Percentiles rank a stretch among this genome's conserved stretches.
These are phyloP conservation scores for Echinops telfairi DNA, from an alignment of 2,113 vertebrate genomes.

Conservation along the genomic window DNA sequence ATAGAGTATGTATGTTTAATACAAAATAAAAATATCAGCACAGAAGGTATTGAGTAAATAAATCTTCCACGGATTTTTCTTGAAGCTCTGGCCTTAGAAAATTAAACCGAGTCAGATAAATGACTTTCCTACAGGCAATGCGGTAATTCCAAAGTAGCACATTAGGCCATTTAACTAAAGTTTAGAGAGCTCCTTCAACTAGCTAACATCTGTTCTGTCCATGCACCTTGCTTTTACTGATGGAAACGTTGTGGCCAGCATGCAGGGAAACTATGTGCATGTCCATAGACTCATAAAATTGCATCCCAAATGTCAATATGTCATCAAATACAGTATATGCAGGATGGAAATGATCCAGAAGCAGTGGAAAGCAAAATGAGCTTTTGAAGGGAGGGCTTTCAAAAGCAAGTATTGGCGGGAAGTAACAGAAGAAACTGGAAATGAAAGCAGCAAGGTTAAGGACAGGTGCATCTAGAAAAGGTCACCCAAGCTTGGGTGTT, in stretches of 20 bases:
- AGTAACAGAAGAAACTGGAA: background rate
- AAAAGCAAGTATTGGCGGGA: background rate
- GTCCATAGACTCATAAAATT: constrained; percentile 46
- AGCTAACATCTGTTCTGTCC: constrained; percentile 21
- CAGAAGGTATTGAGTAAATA: constrained; percentile 60
- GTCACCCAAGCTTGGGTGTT: background rate
- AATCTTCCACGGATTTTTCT: constrained; percentile 43
- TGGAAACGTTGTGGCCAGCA: background rate
- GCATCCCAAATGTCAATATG: constrained; percentile 43
- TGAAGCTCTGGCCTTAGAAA: constrained; percentile 58
- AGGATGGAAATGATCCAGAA: constrained; percentile 32
- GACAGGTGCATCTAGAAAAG: background rate
- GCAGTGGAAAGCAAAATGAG: constrained; percentile 10
- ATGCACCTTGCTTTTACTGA: constrained; percentile 32
- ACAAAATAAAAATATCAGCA: constrained; percentile 76
- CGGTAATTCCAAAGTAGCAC: constrained; percentile 61
- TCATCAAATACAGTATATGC: constrained; percentile 1
- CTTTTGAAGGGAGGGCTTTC: background rate
- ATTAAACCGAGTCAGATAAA: constrained; percentile 71
- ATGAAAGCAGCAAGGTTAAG: background rate
- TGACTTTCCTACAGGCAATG: constrained; percentile 63
- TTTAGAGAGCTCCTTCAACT: constrained; percentile 50
- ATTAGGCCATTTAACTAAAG: constrained; percentile 48
- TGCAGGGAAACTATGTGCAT: background rate
- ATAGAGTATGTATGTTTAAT: constrained; percentile 33